Percentiles rank a stretch among this genome's conserved stretches.
These are phyloP conservation scores for Nansenia antarctica DNA, from an alignment of 2,113 vertebrate species.

Conservation along the genomic window DNA sequence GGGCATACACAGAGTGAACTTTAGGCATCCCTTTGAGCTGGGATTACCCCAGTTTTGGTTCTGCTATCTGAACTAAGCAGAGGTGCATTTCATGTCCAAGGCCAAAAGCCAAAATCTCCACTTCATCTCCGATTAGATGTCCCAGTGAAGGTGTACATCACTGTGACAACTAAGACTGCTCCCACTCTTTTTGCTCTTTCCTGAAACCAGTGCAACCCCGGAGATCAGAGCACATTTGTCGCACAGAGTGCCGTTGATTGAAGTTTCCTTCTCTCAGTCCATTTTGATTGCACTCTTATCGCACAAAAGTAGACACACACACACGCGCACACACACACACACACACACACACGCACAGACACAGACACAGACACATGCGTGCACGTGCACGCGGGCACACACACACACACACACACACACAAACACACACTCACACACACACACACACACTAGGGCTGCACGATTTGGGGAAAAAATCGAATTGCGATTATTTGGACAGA, in stretches of 20 bases:
- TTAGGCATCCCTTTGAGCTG: slow-evolving; percentile 67
- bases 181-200: slow-evolving; percentile 20
- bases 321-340: too few species aligned
- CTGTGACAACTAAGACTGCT: slow-evolving; percentile 44
- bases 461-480: too few species aligned
- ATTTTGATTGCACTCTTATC: not conserved
- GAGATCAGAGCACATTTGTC: slow-evolving; percentile 48
- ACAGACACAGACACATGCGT: not conserved
- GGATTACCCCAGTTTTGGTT: slow-evolving; percentile 68
- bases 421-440: not conserved
- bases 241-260: slow-evolving; percentile 44
- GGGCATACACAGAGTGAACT: slow-evolving; percentile 63
- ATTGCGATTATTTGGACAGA: too few species aligned
- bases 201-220: slow-evolving; percentile 33
- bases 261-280: not conserved
- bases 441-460: too few species aligned
- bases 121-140: slow-evolving; percentile 35
- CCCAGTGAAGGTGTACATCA: slow-evolving; percentile 56
- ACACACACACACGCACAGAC: too few species aligned
- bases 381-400: slow-evolving; percentile 26
- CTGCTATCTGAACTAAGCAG: slow-evolving; percentile 61
- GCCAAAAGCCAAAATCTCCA: slow-evolving; percentile 52
- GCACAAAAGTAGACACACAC: not conserved
- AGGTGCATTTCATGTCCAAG: slow-evolving; percentile 49
- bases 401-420: slow-evolving; percentile 5